phyloP scores from a whole-genome alignment of 2,888 invertebrate species.

The Branchinecta sandiegonensis region DNA sequence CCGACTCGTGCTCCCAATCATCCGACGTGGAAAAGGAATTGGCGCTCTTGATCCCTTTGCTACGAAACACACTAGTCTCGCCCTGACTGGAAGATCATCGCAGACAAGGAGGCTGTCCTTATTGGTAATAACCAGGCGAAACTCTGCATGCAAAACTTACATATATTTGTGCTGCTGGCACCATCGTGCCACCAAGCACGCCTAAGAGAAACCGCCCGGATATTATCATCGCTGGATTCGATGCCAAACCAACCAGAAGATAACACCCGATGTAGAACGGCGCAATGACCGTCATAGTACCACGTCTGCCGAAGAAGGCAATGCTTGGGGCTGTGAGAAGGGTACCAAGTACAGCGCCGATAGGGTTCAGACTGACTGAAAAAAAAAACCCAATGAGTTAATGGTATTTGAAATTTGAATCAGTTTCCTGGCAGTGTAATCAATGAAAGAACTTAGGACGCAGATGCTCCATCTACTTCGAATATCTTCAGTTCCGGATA shows the following conservation, averaged over 20 bases:
- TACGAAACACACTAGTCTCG: too few relatives aligned
- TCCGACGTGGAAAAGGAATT: too few relatives aligned
- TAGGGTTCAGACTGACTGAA: background rate
- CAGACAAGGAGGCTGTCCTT: too few relatives aligned
- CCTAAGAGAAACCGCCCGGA: background rate
- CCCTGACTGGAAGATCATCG: too few relatives aligned
- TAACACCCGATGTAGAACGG: background rate
- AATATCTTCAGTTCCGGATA: too few relatives aligned
- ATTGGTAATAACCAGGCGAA: too few relatives aligned
- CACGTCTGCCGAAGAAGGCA: constrained; percentile 3
- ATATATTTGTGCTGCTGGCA: background rate
- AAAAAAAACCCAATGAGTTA: background rate
- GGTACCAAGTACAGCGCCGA: background rate
- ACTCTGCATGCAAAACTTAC: background rate
- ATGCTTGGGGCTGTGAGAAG: background rate
- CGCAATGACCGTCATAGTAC: background rate
- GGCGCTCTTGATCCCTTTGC: too few relatives aligned
- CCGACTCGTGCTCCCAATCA: too few relatives aligned
- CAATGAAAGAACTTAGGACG: too few relatives aligned
- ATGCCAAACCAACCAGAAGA: background rate
- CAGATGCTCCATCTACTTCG: too few relatives aligned
- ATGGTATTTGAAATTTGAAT: too few relatives aligned
- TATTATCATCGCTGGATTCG: background rate
- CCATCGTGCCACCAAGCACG: background rate
- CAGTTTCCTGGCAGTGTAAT: too few relatives aligned